These are phyloP conservation scores for Calcarius lapponicus DNA, from an alignment of 2,797 vertebrate genomes.

Conservation along the genomic window DNA sequence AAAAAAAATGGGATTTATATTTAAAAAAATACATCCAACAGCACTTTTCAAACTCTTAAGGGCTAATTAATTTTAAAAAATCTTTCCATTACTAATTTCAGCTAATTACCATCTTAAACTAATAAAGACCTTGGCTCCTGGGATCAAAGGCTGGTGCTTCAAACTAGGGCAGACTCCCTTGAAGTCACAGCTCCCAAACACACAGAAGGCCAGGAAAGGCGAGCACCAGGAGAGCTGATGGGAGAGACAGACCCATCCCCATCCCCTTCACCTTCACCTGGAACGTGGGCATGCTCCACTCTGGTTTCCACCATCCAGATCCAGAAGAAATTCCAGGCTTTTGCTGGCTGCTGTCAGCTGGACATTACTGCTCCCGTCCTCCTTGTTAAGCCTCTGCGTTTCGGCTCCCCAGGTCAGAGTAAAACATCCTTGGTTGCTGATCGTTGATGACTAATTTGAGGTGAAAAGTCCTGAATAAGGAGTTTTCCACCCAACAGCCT, in stretches of 20 bases:
- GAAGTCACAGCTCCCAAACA: not conserved
- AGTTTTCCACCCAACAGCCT: not conserved
- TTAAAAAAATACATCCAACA: not conserved
- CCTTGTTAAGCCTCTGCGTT: not conserved
- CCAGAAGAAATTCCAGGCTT: not conserved
- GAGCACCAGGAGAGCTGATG: not conserved
- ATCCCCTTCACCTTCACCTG: not conserved
- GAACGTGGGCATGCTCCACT: not conserved
- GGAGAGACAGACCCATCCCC: not conserved
- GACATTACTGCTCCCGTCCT: not conserved
- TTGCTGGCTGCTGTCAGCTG: not conserved
- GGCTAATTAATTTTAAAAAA: constrained; percentile 9
- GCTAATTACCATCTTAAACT: constrained; percentile 37
- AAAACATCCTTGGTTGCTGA: not conserved
- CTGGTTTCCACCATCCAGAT: not conserved
- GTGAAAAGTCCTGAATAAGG: constrained; percentile 23
- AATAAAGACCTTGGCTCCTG: constrained; percentile 22
- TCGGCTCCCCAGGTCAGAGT: not conserved
- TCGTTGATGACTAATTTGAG: not conserved
- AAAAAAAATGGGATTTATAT: not conserved
- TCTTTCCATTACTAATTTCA: constrained; percentile 56
- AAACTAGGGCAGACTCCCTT: not conserved
- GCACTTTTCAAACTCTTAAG: not conserved
- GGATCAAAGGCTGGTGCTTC: constrained; percentile 46
- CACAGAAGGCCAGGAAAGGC: not conserved